These are phyloP conservation scores for Clamator glandarius DNA, from an alignment of 2,797 vertebrate genomes.

Conservation along the genomic window DNA sequence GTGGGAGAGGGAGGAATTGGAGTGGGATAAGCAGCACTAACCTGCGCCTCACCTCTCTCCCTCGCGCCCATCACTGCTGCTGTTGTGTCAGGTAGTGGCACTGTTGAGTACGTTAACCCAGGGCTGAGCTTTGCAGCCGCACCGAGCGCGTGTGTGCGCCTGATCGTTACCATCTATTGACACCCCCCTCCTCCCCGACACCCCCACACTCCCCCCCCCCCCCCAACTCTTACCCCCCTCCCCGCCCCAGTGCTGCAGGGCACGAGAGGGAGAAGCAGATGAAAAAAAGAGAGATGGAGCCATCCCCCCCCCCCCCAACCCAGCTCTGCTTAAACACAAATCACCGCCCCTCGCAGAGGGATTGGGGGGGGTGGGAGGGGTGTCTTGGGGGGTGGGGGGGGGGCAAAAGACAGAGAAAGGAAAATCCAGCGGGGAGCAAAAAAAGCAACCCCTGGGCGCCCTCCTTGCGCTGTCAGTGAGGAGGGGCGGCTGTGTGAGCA, in stretches of 20 bases:
- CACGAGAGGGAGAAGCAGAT: not conserved
- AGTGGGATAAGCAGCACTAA: not conserved
- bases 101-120: constrained; percentile 77
- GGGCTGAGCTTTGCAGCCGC: constrained; percentile 58
- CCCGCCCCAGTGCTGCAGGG: not conserved
- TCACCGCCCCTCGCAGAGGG: not conserved
- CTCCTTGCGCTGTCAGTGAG: not conserved
- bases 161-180: constrained; percentile 43
- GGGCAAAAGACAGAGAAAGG: not conserved
- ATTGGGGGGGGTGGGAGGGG: too few species aligned
- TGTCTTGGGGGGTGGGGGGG: too few species aligned
- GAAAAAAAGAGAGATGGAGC: not conserved
- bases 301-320: not conserved
- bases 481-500: not conserved
- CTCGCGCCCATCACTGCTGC: constrained; percentile 71
- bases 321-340: not conserved
- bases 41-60: constrained; percentile 36
- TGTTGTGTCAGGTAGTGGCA: constrained; percentile 81
- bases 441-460: not conserved
- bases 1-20: not conserved
- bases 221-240: not conserved
- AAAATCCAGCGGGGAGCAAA: not conserved
- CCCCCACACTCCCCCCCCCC: too few species aligned
- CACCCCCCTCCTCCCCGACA: not conserved
- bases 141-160: not conserved